These are phyloP conservation scores for Scalopus aquaticus DNA, from an alignment of 2,113 vertebrate genomes.

Conservation along the genomic window DNA sequence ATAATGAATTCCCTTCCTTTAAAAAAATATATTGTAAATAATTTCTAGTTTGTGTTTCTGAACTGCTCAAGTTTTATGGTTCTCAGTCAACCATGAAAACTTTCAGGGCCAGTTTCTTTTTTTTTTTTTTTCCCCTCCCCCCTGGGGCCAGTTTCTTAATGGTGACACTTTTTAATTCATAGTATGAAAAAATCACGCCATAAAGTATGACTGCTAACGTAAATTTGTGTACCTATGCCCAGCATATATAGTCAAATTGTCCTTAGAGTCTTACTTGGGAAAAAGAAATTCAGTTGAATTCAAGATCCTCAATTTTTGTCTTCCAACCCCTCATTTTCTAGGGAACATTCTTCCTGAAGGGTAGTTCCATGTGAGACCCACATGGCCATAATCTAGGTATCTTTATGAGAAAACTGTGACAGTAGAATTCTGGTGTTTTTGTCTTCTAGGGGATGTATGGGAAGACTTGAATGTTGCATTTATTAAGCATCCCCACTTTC, in stretches of 20 bases:
- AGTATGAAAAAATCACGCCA: neutral
- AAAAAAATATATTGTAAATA: neutral
- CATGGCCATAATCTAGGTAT: too few relatives aligned
- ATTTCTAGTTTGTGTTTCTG: neutral
- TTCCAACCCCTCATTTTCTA: too few relatives aligned
- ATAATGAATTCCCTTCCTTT: neutral
- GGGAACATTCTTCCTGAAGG: neutral
- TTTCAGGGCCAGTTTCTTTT: too few relatives aligned
- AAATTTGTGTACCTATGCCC: neutral
- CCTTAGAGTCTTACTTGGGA: neutral
- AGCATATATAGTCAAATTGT: neutral
- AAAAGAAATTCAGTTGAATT: neutral
- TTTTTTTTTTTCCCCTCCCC: too few relatives aligned
- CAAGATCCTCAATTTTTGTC: neutral
- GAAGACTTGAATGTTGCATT: neutral
- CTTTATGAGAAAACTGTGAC: neutral
- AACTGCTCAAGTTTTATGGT: neutral
- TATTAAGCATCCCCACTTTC: neutral
- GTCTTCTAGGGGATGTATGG: neutral
- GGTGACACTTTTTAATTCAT: neutral
- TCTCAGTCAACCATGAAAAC: neutral
- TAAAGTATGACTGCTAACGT: neutral
- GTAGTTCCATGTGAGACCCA: neutral
- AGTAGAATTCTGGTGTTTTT: neutral
- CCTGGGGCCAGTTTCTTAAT: too few relatives aligned